A percentile compares a stretch with the other conserved stretches of the same genome.
Conservation (phyloP, 2,888 invertebrate genomes). For the Pinctada fucata region DNA sequence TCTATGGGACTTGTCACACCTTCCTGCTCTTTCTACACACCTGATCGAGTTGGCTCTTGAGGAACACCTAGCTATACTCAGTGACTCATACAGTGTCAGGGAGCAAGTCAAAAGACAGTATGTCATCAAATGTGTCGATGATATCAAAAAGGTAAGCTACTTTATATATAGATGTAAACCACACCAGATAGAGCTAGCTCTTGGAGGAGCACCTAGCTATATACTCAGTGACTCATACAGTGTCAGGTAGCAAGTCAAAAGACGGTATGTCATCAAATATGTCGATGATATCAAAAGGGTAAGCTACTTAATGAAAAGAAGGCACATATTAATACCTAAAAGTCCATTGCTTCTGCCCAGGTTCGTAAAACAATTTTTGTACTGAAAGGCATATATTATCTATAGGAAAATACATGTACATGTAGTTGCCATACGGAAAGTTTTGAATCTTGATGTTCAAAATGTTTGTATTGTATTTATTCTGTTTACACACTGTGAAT, state of each 20-base stretch:
- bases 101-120: conserved; percentile 77
- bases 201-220: conserved; percentile 77
- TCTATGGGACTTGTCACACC: conserved; percentile 78
- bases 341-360: no score
- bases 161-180: not conserved
- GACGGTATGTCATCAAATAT: conserved; percentile 77
- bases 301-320: not conserved
- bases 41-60: conserved; percentile 77
- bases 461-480: no score
- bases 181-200: conserved; percentile 73
- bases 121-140: conserved; percentile 78
- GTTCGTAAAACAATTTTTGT: no score
- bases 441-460: no score
- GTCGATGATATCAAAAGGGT: conserved; percentile 78
- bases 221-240: conserved; percentile 77
- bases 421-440: no score
- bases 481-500: no score
- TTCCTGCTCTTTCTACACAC: conserved; percentile 75
- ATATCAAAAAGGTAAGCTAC: conserved; percentile 76
- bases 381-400: no score
- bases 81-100: conserved; percentile 76
- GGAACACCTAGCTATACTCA: conserved; percentile 78
- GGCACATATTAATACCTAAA: no score
- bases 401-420: no score
- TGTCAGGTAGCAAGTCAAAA: conserved; percentile 77